Evolutionary conservation across 23 tunicate species (phyloP).

Genomic region (Ascidia mentula): DNA sequence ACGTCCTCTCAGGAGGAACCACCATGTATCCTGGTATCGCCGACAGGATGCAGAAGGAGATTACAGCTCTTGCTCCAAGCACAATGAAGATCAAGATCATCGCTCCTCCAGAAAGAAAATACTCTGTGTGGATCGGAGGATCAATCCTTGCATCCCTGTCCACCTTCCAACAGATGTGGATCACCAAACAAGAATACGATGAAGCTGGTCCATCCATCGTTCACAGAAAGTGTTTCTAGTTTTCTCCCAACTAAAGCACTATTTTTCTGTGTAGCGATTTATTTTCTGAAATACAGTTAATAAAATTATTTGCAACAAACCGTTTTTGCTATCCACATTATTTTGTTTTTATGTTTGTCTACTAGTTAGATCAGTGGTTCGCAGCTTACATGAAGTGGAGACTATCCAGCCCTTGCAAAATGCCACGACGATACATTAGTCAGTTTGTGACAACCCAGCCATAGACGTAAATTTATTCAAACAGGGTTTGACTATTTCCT

Average conservation of each 20-base stretch:
- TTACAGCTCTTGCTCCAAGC: constrained; percentile 97
- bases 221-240: constrained; percentile 95
- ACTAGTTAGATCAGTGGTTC: no score
- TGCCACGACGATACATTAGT: no score
- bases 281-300: no score
- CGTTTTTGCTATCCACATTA: no score
- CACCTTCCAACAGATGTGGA: constrained; percentile 99
- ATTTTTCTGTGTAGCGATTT: no score
- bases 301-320: no score
- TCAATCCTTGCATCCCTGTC: constrained; percentile 96
- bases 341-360: no score
- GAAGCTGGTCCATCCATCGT: constrained; percentile 98
- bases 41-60: constrained; percentile 98
- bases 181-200: constrained; percentile 95
- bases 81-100: constrained; percentile 99
- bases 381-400: no score
- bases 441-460: no score
- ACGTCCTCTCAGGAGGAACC: constrained; percentile 94
- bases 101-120: constrained; percentile 98
- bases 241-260: neutral
- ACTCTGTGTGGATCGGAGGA: constrained; percentile 99
- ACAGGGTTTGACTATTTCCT: no score
- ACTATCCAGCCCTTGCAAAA: no score
- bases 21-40: constrained; percentile 99
- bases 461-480: no score